phyloP scores from a whole-genome alignment of 1,140 invertebrate genomes.

The Pseudobourletiella spinata region DNA sequence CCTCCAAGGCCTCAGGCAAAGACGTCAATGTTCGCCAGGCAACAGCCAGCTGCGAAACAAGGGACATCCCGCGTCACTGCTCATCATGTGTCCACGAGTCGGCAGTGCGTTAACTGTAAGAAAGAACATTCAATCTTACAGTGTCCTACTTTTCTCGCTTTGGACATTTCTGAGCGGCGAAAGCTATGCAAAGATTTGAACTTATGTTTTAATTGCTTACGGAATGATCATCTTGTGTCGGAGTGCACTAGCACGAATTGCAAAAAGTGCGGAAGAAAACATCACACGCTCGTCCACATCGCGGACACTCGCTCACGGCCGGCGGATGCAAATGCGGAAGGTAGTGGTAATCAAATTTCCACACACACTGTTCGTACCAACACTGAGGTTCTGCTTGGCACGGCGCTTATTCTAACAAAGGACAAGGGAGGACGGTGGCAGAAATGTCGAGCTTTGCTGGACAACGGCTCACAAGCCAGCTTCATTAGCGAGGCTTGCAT shows the following conservation, averaged over 20 bases:
- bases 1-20: neutral
- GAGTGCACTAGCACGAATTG: neutral
- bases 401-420: neutral
- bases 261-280: neutral
- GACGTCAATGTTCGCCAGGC: neutral
- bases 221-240: neutral
- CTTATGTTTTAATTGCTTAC: slow-evolving; percentile 15
- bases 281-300: slow-evolving; percentile 2
- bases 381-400: neutral
- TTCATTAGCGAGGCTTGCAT: slow-evolving; percentile 3
- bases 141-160: neutral
- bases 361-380: neutral
- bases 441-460: neutral
- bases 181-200: neutral
- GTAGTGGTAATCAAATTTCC: too few relatives aligned
- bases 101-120: neutral
- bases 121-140: slow-evolving; percentile 1
- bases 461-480: neutral
- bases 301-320: neutral
- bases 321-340: neutral
- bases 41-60: neutral
- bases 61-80: neutral
- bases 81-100: neutral
- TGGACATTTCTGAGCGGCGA: neutral
- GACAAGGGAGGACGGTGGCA: neutral